phyloP scores from a whole-genome alignment of 2,113 vertebrate species.

The Gorsachius goisagi region DNA sequence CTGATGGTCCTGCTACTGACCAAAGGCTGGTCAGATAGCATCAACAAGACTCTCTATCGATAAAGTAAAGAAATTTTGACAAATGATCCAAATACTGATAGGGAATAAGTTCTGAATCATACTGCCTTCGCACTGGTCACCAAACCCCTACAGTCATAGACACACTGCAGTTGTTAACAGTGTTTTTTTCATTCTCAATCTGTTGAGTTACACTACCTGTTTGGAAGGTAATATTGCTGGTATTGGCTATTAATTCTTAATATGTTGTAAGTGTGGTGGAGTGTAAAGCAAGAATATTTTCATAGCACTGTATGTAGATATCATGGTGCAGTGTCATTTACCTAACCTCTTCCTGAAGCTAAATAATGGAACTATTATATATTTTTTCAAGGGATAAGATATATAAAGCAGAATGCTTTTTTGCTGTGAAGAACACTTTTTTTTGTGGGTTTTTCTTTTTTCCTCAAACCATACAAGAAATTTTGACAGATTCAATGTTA shows the following conservation, averaged over 20 bases:
- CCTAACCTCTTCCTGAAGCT: background rate
- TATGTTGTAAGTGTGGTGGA: background rate
- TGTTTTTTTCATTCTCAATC: background rate
- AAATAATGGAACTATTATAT: background rate
- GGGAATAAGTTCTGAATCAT: background rate
- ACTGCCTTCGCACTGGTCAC: background rate
- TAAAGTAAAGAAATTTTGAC: background rate
- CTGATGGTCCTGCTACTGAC: accelerated
- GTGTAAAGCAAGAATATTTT: background rate
- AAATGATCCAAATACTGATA: background rate
- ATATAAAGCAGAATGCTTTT: background rate
- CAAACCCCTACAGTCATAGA: background rate
- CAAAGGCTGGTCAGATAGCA: background rate
- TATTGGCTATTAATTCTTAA: background rate
- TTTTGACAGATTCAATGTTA: background rate
- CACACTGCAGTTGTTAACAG: background rate
- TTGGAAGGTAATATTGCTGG: background rate
- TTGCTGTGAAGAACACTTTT: background rate
- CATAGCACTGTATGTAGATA: background rate
- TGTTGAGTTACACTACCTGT: background rate
- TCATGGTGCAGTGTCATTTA: background rate
- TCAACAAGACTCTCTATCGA: background rate
- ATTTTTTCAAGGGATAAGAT: background rate
- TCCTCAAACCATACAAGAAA: background rate
- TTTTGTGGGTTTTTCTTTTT: background rate